A percentile compares a stretch with the other conserved stretches of the same genome.
These are phyloP conservation scores for Bradypodion ventrale DNA, from an alignment of 2,797 vertebrate genomes.

Conservation along the genomic window DNA sequence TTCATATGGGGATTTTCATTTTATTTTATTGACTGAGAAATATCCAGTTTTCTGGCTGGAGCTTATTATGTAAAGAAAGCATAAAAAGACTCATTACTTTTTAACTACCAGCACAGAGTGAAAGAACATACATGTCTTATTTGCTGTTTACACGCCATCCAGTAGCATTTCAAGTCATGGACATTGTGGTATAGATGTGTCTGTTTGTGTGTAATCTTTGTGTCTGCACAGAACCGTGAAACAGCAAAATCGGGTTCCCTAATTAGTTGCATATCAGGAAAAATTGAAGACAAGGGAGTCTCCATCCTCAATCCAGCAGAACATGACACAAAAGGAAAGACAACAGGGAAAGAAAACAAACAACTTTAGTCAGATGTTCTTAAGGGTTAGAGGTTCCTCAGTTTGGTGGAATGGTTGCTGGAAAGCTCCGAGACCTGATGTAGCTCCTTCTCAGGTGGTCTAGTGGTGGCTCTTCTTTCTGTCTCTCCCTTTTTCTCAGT, in stretches of 20 bases:
- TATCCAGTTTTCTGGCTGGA: constrained; percentile 70
- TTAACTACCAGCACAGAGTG: constrained; percentile 69
- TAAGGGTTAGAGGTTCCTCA: not conserved
- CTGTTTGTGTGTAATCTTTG: not conserved
- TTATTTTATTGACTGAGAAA: constrained; percentile 66
- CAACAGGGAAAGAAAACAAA: not conserved
- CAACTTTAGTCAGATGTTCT: not conserved
- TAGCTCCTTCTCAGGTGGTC: not conserved
- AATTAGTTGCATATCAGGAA: not conserved
- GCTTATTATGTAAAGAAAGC: constrained; percentile 71
- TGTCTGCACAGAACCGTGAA: constrained; percentile 45
- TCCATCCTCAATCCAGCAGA: not conserved
- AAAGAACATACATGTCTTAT: constrained; percentile 57
- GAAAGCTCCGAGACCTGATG: not conserved
- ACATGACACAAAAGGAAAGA: not conserved
- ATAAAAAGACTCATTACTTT: constrained; percentile 70
- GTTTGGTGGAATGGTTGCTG: not conserved
- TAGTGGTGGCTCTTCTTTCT: not conserved
- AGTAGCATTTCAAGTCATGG: constrained; percentile 57
- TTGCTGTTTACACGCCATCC: constrained; percentile 58
- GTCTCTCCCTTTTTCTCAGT: not conserved
- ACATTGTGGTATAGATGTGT: not conserved
- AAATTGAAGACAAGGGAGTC: not conserved
- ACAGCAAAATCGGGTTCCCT: constrained; percentile 25
- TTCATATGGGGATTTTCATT: constrained; percentile 62